Evolutionary conservation across 2,797 vertebrate species (phyloP), one percentile per base, ranked within the genome.

Genomic region (Rousettus madagascariensis): DNA sequence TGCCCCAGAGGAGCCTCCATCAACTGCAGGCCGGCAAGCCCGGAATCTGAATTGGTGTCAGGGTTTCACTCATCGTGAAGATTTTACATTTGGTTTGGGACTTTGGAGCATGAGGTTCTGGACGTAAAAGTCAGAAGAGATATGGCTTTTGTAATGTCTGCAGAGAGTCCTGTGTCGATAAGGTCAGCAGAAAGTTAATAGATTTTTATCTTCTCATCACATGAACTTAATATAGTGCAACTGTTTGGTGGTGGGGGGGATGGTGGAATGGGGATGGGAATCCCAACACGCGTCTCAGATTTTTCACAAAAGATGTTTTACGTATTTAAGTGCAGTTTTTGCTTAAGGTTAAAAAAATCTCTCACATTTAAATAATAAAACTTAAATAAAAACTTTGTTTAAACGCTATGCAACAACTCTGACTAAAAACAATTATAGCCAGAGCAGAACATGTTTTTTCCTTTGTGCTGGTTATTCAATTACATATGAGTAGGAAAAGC

Each of bases 121-220:
- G 98, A 98, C 98, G 98, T 98, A 98, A 98, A 99, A 98, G 98
- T 98, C 98, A 98, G 98, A 98, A 98, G 98, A 99, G 98, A 98
- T 98, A 98, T 98, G 98, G 98, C 98, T 98, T 98, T 98, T 98
- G 98, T 98, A 98, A 98, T 98, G 98, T 98, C 98, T 98, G 98
- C 96, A 95, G 98, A 98, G 98, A 98, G 98, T 98, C 98, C 98
- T 97, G 98, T 98, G 98, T 99, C 98, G 97, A 98, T 99, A 99
- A 98, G 98, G 98, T 99, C 98, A 98, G 98, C 97, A 92, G 98
- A 98, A 98, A 99, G 98, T 99, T 99, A 99, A 99, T 98, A 99
- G 98, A 99, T 99, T 99, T 99, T 98, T 99, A 99, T 99, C 98
- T 99, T 98, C 98, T 98, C 98, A 98, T 98, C 98, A 98, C 98